These are phyloP conservation scores for Panthera leo DNA, from an alignment of 2,113 vertebrate species.

Conservation along the genomic window DNA sequence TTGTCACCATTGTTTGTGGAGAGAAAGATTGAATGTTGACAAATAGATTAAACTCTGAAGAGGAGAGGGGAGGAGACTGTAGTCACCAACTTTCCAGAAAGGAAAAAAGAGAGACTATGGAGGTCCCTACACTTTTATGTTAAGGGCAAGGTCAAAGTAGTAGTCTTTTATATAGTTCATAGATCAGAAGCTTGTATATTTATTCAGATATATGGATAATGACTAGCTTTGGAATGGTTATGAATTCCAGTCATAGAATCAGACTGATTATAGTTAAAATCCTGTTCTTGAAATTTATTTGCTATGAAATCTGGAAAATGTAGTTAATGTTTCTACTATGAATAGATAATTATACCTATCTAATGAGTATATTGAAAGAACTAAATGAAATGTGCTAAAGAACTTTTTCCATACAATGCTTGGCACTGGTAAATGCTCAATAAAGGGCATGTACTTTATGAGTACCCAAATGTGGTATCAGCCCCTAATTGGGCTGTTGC, in stretches of 20 bases:
- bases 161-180: neutral
- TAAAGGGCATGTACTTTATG: neutral
- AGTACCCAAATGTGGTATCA: neutral
- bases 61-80: neutral
- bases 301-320: neutral
- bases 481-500: neutral
- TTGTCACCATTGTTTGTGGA: neutral
- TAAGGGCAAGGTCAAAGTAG: neutral
- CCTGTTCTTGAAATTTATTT: slow-evolving; percentile 1
- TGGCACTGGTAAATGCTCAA: neutral
- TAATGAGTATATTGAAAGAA: neutral
- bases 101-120: neutral
- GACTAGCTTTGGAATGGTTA: neutral
- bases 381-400: neutral
- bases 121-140: neutral
- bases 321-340: neutral
- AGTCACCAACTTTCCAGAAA: neutral
- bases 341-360: neutral
- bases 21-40: neutral
- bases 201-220: neutral
- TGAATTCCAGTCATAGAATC: neutral
- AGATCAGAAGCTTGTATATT: neutral
- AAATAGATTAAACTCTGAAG: neutral
- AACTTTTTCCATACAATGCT: neutral
- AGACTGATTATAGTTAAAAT: neutral